Evolutionary conservation across 2,888 invertebrate genomes (phyloP).

Genomic region (Drosophila prostipennis): DNA sequence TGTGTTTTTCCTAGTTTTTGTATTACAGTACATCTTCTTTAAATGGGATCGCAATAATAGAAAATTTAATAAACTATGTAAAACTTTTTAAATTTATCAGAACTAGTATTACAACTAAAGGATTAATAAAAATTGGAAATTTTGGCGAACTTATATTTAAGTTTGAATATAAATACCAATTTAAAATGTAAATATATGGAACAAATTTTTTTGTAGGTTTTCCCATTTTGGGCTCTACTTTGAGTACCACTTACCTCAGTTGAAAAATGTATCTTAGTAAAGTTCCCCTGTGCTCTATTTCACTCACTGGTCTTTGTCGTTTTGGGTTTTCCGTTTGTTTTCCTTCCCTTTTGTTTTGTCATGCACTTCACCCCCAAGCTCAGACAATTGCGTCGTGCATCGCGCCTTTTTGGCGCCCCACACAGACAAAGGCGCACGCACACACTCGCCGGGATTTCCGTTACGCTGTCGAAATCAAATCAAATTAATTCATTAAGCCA

Average conservation of each 20-base stretch:
- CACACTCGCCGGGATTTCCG: conserved; percentile 36
- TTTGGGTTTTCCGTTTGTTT: conserved; percentile 5
- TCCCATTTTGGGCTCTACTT: too few relatives aligned
- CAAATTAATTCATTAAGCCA: conserved; percentile 75
- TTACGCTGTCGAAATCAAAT: conserved; percentile 65
- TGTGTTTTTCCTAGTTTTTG: not conserved
- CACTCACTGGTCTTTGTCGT: not conserved
- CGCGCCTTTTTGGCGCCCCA: conserved; percentile 65
- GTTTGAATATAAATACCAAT: too few relatives aligned
- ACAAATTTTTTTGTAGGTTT: too few relatives aligned
- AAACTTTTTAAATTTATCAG: too few relatives aligned
- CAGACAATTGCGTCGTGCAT: conserved; percentile 61
- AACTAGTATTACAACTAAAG: too few relatives aligned
- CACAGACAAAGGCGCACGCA: conserved; percentile 40
- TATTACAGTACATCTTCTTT: conserved; percentile 5
- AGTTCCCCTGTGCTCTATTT: not conserved
- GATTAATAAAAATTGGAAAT: too few relatives aligned
- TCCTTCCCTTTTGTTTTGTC: conserved; percentile 23
- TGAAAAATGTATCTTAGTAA: not conserved
- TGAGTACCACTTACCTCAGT: too few relatives aligned
- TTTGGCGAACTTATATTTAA: too few relatives aligned
- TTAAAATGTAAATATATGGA: not conserved
- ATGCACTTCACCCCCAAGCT: conserved; percentile 42
- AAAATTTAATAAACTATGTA: too few relatives aligned
- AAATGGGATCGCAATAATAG: too few relatives aligned